Conservation (phyloP, 2,888 invertebrate genomes). For the Ommatoiulus sabulosus region DNA sequence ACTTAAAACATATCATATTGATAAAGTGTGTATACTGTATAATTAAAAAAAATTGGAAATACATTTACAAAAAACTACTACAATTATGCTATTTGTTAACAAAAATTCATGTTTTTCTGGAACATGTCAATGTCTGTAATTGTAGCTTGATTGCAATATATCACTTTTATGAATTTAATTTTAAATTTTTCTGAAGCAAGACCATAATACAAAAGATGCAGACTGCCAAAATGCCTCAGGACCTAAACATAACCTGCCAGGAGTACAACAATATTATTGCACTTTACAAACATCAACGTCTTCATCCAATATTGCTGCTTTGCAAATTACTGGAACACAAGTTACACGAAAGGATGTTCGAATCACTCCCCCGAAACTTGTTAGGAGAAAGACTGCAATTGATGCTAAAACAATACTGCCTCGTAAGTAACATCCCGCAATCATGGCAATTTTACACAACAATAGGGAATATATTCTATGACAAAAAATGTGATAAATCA, state of each 20-base stretch:
- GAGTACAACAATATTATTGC: slow-evolving; percentile 38
- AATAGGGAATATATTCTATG: too few relatives aligned
- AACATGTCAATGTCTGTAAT: background rate
- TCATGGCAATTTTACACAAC: background rate
- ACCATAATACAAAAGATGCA: background rate
- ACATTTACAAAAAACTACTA: too few relatives aligned
- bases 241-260: background rate
- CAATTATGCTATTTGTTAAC: too few relatives aligned
- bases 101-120: too few relatives aligned
- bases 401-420: slow-evolving; percentile 38
- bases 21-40: too few relatives aligned
- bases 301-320: background rate
- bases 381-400: slow-evolving; percentile 14
- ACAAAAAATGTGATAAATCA: too few relatives aligned
- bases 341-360: slow-evolving; percentile 11
- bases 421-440: background rate
- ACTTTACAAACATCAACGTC: slow-evolving; percentile 2
- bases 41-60: too few relatives aligned
- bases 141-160: background rate
- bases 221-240: background rate
- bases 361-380: slow-evolving; percentile 1
- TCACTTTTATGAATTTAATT: background rate
- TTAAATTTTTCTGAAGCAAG: background rate
- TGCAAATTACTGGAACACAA: slow-evolving; percentile 38
- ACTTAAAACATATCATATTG: too few relatives aligned